Evolutionary conservation across 92 coral and sea anemone species (phyloP).

Genomic region (Zoanthus sansibaricus): DNA sequence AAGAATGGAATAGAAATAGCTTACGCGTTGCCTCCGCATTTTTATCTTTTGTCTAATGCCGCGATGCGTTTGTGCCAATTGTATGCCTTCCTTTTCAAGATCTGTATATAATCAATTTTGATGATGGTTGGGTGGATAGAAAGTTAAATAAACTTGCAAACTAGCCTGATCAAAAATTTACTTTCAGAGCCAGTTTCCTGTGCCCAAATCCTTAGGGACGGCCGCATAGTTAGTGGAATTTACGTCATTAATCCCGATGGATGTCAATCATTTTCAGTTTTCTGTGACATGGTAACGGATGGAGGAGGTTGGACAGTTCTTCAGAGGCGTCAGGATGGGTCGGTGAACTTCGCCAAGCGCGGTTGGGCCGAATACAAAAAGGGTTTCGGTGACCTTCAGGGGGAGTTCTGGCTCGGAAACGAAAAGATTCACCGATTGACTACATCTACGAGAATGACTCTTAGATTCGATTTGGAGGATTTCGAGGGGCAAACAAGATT

Average conservation of each 20-base stretch:
- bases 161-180: background rate
- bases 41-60: too few species aligned
- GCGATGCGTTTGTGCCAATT: too few species aligned
- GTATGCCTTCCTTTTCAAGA: too few species aligned
- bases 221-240: background rate
- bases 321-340: background rate
- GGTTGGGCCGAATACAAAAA: slow-evolving; percentile 19
- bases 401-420: slow-evolving; percentile 23
- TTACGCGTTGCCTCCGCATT: too few species aligned
- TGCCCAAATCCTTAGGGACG: background rate
- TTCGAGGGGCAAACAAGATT: background rate
- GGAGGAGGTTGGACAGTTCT: slow-evolving; percentile 31
- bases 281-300: slow-evolving; percentile 8
- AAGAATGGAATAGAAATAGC: too few species aligned
- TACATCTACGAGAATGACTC: background rate
- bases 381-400: background rate
- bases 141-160: too few species aligned
- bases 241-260: slow-evolving; percentile 14
- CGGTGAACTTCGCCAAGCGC: slow-evolving; percentile 16
- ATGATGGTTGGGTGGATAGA: too few species aligned
- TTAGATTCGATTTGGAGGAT: slow-evolving; percentile 18
- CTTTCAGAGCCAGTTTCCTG: background rate
- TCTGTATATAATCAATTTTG: too few species aligned
- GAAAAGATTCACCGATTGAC: slow-evolving; percentile 9
- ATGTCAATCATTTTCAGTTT: background rate